Conservation (phyloP, 2,113 vertebrate genomes). For the Rhadina sibilatrix region DNA sequence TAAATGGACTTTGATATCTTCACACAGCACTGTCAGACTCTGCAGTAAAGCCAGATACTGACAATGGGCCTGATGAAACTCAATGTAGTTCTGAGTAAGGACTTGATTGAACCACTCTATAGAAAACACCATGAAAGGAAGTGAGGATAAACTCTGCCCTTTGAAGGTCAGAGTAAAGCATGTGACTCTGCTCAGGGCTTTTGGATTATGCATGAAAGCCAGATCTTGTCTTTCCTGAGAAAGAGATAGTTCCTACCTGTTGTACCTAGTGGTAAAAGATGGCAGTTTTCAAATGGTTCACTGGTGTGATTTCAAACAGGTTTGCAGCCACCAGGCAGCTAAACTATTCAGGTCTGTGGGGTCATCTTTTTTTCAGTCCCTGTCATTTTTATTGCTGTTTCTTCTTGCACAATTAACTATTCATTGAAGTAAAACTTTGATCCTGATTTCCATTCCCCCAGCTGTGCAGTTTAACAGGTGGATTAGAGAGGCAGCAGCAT, state of each 20-base stretch:
- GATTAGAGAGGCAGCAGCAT: neutral
- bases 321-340: neutral
- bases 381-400: neutral
- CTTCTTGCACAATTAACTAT: conserved; percentile 13
- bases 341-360: neutral
- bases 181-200: neutral
- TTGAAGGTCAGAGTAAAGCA: neutral
- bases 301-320: neutral
- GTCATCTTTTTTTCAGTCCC: neutral
- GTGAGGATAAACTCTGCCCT: neutral
- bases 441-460: neutral
- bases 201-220: neutral
- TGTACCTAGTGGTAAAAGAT: neutral
- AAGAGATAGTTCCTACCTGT: neutral
- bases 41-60: neutral
- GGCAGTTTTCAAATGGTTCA: neutral
- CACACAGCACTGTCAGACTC: neutral
- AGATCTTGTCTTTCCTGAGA: neutral
- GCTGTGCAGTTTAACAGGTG: neutral
- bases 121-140: neutral
- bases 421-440: conserved; percentile 18
- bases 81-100: neutral
- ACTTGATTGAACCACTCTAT: neutral
- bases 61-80: conserved; percentile 11
- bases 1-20: conserved; percentile 9